Conservation (phyloP, 2,113 vertebrate genomes). For the Panthera leo region DNA sequence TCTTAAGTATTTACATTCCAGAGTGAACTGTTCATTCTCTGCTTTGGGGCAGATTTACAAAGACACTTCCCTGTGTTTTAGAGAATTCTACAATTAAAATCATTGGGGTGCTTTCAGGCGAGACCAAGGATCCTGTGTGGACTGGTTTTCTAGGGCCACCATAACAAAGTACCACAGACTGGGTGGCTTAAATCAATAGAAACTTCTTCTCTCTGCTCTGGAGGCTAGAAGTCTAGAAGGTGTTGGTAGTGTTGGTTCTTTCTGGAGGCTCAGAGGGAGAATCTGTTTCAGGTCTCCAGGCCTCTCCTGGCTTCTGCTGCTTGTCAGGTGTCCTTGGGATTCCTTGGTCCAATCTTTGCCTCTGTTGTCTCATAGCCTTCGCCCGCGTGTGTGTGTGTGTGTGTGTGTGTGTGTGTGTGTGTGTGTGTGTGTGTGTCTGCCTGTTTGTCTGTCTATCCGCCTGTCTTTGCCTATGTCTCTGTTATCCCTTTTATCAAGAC, state of each 20-base stretch:
- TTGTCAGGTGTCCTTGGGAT: background rate
- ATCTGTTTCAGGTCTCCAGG: background rate
- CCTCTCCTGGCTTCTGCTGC: background rate
- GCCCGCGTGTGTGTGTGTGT: too few relatives aligned
- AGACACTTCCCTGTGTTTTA: background rate
- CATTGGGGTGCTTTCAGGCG: background rate
- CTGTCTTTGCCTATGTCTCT: background rate
- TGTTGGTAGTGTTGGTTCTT: background rate
- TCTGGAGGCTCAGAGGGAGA: background rate
- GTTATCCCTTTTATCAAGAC: background rate
- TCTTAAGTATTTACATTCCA: conserved; percentile 74
- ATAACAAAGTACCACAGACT: background rate
- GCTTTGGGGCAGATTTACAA: background rate
- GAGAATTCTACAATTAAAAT: background rate
- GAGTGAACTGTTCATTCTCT: conserved; percentile 55
- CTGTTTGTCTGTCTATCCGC: background rate
- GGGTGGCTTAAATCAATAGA: background rate
- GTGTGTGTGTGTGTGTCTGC: background rate
- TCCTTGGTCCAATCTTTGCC: background rate
- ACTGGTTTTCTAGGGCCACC: background rate
- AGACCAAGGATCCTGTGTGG: background rate
- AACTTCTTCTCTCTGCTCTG: background rate
- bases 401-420: background rate
- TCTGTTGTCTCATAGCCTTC: background rate
- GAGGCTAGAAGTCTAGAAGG: background rate